These are phyloP conservation scores for Panonychus citri DNA, from an alignment of 1,140 invertebrate species.

Conservation along the genomic window DNA sequence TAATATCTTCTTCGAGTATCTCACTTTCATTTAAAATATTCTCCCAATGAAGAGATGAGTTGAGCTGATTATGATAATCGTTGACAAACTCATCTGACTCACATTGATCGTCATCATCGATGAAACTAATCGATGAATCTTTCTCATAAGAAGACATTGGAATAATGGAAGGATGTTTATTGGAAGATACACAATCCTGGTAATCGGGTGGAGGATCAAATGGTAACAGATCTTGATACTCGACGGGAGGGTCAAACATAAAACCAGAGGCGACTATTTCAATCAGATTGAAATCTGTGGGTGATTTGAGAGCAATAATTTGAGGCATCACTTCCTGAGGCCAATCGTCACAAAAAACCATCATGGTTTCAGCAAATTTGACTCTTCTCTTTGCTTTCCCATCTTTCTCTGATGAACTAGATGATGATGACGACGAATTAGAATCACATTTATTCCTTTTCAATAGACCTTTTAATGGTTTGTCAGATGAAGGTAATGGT, in stretches of 20 bases:
- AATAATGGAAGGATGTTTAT: neutral
- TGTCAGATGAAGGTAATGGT: neutral
- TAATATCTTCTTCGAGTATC: constrained; percentile 9
- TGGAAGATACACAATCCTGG: neutral
- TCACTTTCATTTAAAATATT: constrained; percentile 9
- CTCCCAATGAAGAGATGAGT: constrained; percentile 4
- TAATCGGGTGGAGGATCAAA: constrained; percentile 13
- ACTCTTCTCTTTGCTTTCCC: constrained; percentile 7
- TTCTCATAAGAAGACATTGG: constrained; percentile 2
- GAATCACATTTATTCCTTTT: neutral
- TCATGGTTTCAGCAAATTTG: constrained; percentile 12
- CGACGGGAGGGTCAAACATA: constrained; percentile 13
- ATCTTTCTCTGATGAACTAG: neutral
- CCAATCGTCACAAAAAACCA: constrained; percentile 12
- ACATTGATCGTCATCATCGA: constrained; percentile 7
- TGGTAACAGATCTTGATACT: constrained; percentile 12
- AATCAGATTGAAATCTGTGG: constrained; percentile 10
- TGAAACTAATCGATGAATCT: constrained; percentile 3
- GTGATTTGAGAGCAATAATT: constrained; percentile 12
- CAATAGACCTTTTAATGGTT: neutral
- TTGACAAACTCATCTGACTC: neutral
- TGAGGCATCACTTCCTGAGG: constrained; percentile 11
- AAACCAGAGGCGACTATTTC: constrained; percentile 8
- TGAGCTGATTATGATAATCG: neutral
- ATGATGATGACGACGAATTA: neutral